Conservation (phyloP, 1,140 invertebrate species). For the Mactra quadrangularis region DNA sequence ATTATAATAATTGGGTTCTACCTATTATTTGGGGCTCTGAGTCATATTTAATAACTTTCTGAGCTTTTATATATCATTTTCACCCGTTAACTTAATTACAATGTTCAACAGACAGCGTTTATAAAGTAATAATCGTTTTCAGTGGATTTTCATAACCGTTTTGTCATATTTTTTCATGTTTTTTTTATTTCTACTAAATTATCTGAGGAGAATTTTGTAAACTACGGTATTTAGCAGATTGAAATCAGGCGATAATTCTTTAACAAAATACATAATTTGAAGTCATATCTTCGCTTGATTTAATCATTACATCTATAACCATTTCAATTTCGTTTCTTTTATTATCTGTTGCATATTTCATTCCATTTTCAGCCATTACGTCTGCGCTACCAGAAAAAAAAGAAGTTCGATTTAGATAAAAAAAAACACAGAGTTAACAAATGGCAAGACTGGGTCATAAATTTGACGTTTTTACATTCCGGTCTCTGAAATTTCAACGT, state of each 20-base stretch:
- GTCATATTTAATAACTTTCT: too few relatives aligned
- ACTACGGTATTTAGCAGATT: too few relatives aligned
- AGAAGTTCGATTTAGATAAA: too few relatives aligned
- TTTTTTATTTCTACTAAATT: constrained; percentile 12
- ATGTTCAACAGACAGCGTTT: constrained; percentile 43
- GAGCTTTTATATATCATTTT: too few relatives aligned
- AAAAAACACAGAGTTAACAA: too few relatives aligned
- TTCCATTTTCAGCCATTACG: not conserved
- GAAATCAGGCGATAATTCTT: too few relatives aligned
- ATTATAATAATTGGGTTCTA: not conserved
- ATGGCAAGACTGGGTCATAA: too few relatives aligned
- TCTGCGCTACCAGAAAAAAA: too few relatives aligned
- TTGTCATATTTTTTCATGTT: constrained; percentile 53
- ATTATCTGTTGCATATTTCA: constrained; percentile 40
- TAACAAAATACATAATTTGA: constrained; percentile 17
- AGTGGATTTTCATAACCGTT: constrained; percentile 35
- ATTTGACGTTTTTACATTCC: too few relatives aligned
- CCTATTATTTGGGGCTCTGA: too few relatives aligned
- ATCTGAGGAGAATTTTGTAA: too few relatives aligned
- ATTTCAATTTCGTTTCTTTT: constrained; percentile 54
- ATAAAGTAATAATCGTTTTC: constrained; percentile 24
- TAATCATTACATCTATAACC: constrained; percentile 46
- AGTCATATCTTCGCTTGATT: constrained; percentile 13
- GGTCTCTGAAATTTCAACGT: not conserved
- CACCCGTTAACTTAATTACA: too few relatives aligned